Percentiles rank a stretch among this genome's conserved stretches.
These are phyloP conservation scores for Candidula unifasciata DNA, from an alignment of 2,888 invertebrate genomes.

Conservation along the genomic window DNA sequence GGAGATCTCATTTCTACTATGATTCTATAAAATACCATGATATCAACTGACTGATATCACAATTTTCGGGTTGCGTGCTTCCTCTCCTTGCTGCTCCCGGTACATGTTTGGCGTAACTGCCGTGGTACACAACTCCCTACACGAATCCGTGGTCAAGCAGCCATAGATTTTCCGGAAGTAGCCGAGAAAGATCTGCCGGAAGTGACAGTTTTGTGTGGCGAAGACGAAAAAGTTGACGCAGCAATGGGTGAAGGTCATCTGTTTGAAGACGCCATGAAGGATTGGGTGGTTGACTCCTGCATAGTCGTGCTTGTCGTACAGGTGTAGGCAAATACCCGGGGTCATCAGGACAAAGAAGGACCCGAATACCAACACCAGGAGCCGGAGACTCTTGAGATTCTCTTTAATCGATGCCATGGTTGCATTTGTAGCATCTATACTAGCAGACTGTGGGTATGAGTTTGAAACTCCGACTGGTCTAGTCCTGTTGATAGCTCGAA, in stretches of 20 bases:
- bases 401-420: neutral
- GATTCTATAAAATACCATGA: too few relatives aligned
- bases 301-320: neutral
- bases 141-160: too few relatives aligned
- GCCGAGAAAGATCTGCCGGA: neutral
- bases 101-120: too few relatives aligned
- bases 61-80: too few relatives aligned
- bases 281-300: neutral
- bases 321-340: neutral
- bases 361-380: neutral
- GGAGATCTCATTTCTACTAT: too few relatives aligned
- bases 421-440: neutral
- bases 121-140: too few relatives aligned
- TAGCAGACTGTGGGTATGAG: too few relatives aligned
- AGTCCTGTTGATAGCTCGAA: constrained; percentile 5
- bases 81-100: too few relatives aligned
- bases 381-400: neutral
- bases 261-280: neutral
- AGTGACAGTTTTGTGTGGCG: neutral
- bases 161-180: too few relatives aligned
- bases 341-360: neutral
- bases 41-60: too few relatives aligned
- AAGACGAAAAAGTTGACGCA: constrained; percentile 19
- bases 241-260: neutral
- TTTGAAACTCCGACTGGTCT: neutral